phyloP scores from a whole-genome alignment of 2,113 vertebrate genomes.

The Brachypteracias leptosomus region DNA sequence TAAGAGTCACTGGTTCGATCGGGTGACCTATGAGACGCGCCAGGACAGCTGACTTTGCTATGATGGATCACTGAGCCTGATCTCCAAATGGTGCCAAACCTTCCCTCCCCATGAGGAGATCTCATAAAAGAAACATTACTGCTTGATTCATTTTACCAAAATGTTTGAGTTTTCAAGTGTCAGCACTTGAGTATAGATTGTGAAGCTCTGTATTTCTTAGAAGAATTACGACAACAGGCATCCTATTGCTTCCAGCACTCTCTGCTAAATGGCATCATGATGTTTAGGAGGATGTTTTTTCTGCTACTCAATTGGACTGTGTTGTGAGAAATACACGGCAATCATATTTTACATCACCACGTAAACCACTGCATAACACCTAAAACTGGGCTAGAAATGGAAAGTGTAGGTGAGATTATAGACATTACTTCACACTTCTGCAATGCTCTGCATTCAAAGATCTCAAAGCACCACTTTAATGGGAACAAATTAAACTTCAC shows the following conservation, averaged over 20 bases:
- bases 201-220: constrained; percentile 63
- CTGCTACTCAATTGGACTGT: background rate
- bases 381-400: constrained; percentile 22
- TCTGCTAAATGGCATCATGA: constrained; percentile 69
- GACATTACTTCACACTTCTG: constrained; percentile 32
- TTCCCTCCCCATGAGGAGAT: constrained; percentile 65
- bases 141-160: constrained; percentile 79
- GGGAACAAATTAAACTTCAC: constrained; percentile 38
- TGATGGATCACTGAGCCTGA: constrained; percentile 91
- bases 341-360: constrained; percentile 38
- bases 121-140: constrained; percentile 79
- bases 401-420: constrained; percentile 23
- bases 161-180: constrained; percentile 69
- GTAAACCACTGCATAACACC: constrained; percentile 30
- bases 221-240: constrained; percentile 61
- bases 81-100: constrained; percentile 76
- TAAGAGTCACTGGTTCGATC: constrained; percentile 89
- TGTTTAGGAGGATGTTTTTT: constrained; percentile 48
- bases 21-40: constrained; percentile 89
- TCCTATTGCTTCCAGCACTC: constrained; percentile 47
- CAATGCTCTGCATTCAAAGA: background rate
- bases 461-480: constrained; percentile 8
- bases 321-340: background rate
- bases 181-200: constrained; percentile 70
- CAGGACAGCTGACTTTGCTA: constrained; percentile 87